These are phyloP conservation scores for Halictus ligatus DNA, from an alignment of 2,888 invertebrate genomes.

Conservation along the genomic window DNA sequence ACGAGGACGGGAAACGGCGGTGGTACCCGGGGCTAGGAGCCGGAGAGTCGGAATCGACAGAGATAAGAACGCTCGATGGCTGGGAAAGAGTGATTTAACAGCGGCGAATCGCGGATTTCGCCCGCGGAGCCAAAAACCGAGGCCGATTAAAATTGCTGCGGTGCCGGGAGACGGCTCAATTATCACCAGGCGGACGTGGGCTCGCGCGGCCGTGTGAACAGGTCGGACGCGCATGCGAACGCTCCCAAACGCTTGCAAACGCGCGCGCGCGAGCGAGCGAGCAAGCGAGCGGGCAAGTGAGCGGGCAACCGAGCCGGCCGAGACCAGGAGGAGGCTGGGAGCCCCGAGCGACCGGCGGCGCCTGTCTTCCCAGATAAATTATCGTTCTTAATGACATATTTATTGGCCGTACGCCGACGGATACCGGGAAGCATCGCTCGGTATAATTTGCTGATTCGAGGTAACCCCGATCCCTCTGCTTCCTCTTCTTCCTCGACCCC, in stretches of 20 bases:
- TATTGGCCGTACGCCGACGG: constrained; percentile 63
- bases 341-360: constrained; percentile 57
- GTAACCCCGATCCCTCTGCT: constrained; percentile 56
- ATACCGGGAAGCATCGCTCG: constrained; percentile 67
- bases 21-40: constrained; percentile 32
- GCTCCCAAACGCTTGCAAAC: constrained; percentile 19
- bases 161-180: constrained; percentile 75
- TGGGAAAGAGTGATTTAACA: constrained; percentile 28
- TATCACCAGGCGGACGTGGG: constrained; percentile 62
- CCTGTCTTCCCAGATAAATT: constrained; percentile 72
- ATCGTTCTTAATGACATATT: constrained; percentile 77
- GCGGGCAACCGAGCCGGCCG: not conserved
- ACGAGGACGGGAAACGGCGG: not conserved
- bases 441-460: constrained; percentile 74
- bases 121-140: constrained; percentile 59
- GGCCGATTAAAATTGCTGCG: constrained; percentile 65
- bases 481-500: constrained; percentile 7
- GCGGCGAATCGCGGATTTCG: constrained; percentile 45
- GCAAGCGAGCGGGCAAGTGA: not conserved
- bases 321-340: constrained; percentile 21
- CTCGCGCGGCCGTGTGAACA: not conserved
- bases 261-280: not conserved
- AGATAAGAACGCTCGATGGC: constrained; percentile 9
- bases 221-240: constrained; percentile 17
- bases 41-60: constrained; percentile 11